These are phyloP conservation scores for human DNA, from an alignment of 2,113 vertebrate genomes.

Conservation along the genomic window GRCh38 chr11:15970001-15970500, in stretches of 20 bases:
- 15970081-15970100: conserved; percentile 95
- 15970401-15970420: conserved; percentile 85
- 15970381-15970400: conserved; percentile 88
- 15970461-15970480: conserved; percentile 11
- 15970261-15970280: conserved; percentile 99
- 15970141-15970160: conserved; percentile 99
- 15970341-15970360: conserved; percentile 89
- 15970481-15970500: conserved; percentile 2
- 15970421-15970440: conserved; percentile 85
- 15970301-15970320: conserved; percentile 93
- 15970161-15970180: conserved; percentile 99
- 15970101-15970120: conserved; percentile 95
- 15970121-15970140: conserved; percentile 95
- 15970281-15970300: conserved; percentile 95
- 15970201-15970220: conserved; percentile 98
- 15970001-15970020: conserved; percentile 97
- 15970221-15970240: conserved; percentile 86
- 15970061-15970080: conserved; percentile 95
- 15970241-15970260: conserved; percentile 88
- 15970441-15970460: conserved; percentile 61
- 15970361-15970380: conserved; percentile 91
- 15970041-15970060: conserved; percentile 98
- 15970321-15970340: conserved; percentile 94
- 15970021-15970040: conserved; percentile 98
- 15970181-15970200: conserved; percentile 99